phyloP scores from a whole-genome alignment of 2,888 invertebrate species.

The Nomada fabriciana region DNA sequence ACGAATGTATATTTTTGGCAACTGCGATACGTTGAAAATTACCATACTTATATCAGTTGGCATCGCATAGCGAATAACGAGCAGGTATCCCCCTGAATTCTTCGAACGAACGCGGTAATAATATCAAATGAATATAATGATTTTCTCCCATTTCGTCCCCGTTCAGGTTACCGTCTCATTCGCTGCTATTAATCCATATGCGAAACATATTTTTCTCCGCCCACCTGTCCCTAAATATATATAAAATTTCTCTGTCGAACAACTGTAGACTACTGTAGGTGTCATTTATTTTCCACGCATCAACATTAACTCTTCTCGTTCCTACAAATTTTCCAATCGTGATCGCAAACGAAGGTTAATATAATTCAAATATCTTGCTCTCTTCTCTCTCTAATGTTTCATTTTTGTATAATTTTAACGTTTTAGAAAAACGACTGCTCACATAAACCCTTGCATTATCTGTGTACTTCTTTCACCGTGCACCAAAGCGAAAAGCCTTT shows the following conservation, averaged over 20 bases:
- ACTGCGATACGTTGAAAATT: slow-evolving; percentile 55
- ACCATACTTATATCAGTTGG: slow-evolving; percentile 35
- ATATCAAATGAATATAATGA: slow-evolving; percentile 62
- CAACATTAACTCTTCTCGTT: no score
- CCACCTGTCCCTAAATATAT: neutral
- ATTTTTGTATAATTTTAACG: no score
- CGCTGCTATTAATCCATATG: slow-evolving; percentile 26
- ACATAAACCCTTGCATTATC: no score
- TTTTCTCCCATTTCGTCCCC: slow-evolving; percentile 36
- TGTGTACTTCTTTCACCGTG: no score
- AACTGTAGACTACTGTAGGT: no score
- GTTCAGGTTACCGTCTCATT: slow-evolving; percentile 46
- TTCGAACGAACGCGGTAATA: slow-evolving; percentile 61
- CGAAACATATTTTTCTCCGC: neutral
- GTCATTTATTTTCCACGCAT: no score
- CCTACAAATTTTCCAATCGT: no score
- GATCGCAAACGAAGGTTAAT: no score
- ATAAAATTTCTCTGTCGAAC: neutral
- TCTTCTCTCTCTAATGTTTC: no score
- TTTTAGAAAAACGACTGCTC: no score
- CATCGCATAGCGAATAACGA: slow-evolving; percentile 47
- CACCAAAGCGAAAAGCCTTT: no score
- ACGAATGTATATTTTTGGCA: slow-evolving; percentile 39
- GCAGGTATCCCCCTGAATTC: slow-evolving; percentile 35
- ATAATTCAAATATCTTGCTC: no score